These are phyloP conservation scores for Epizoanthus illoricatus DNA, from an alignment of 92 coral and sea anemone genomes.

Conservation along the genomic window DNA sequence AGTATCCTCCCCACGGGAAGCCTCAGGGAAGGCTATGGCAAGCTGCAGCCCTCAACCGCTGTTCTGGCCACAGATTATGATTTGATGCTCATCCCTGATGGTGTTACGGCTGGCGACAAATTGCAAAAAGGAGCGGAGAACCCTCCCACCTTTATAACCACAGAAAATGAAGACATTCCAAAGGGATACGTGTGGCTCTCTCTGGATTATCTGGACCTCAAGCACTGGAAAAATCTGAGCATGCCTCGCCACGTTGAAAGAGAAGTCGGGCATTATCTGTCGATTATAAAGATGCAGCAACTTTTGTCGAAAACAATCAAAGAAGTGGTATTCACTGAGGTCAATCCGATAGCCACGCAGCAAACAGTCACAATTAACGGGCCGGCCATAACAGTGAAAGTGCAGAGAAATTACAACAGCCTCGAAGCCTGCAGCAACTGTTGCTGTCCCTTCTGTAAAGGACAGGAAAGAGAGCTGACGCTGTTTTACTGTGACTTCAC, in stretches of 20 bases:
- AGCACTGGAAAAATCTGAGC: slow-evolving; percentile 27
- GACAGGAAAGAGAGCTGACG: slow-evolving; percentile 15
- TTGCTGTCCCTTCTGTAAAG: neutral
- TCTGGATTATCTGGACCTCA: slow-evolving; percentile 24
- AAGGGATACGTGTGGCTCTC: slow-evolving; percentile 38
- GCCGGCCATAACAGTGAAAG: slow-evolving; percentile 39
- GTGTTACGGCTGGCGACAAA: slow-evolving; percentile 22
- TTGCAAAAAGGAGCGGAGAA: neutral
- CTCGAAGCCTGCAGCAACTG: neutral
- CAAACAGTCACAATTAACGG: slow-evolving; percentile 29
- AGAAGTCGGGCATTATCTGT: neutral
- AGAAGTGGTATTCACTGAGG: neutral
- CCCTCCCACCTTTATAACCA: slow-evolving; percentile 5
- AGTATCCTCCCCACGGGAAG: slow-evolving; percentile 40
- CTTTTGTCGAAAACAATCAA: neutral
- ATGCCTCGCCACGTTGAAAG: slow-evolving; percentile 3
- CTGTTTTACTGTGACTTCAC: slow-evolving; percentile 43
- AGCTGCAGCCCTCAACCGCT: slow-evolving; percentile 41
- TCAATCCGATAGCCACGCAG: neutral
- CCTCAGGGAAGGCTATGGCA: slow-evolving; percentile 43
- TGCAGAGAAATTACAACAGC: neutral
- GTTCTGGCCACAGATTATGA: slow-evolving; percentile 45
- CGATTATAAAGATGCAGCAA: neutral
- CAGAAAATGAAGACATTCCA: slow-evolving; percentile 1
- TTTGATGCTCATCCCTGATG: slow-evolving; percentile 46